Conservation (phyloP, 2,113 vertebrate genomes). For the Forbesichthys papilliferus region DNA sequence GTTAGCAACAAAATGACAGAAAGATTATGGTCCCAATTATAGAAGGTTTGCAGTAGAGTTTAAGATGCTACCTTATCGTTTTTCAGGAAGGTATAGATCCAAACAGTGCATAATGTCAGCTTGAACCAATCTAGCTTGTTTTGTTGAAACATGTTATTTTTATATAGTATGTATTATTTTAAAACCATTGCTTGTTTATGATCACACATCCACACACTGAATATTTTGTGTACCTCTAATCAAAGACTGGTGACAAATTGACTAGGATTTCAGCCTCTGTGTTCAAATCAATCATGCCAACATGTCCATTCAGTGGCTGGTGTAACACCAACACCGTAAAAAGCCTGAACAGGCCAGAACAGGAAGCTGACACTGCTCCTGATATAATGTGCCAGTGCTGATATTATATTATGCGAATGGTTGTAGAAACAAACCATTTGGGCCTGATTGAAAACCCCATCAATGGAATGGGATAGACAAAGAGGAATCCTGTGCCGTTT, state of each 20-base stretch:
- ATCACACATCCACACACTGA: not conserved
- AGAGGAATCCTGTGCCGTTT: slow-evolving; percentile 53
- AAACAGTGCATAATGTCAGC: too few species aligned
- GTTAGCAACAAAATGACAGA: not conserved
- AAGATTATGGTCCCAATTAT: not conserved
- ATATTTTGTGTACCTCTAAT: not conserved
- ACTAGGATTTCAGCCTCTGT: slow-evolving; percentile 42
- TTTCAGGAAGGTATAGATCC: not conserved
- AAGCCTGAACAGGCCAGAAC: slow-evolving; percentile 53
- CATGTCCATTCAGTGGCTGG: slow-evolving; percentile 45
- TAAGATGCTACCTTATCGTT: not conserved
- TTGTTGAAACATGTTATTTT: too few species aligned
- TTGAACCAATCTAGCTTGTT: too few species aligned
- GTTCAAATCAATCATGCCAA: slow-evolving; percentile 41
- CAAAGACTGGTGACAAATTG: slow-evolving; percentile 34
- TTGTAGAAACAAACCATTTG: slow-evolving; percentile 67
- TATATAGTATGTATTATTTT: too few species aligned
- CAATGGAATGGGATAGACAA: slow-evolving; percentile 61
- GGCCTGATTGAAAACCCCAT: slow-evolving; percentile 67
- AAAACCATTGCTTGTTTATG: not conserved
- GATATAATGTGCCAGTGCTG: slow-evolving; percentile 50
- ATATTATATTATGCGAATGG: slow-evolving; percentile 61
- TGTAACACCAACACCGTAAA: slow-evolving; percentile 49
- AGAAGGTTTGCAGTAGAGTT: not conserved
- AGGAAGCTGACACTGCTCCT: slow-evolving; percentile 41